A percentile compares a stretch with the other conserved stretches of the same genome.
phyloP scores from a whole-genome alignment of 1,140 invertebrate species.

The Tigriopus japonicus region DNA sequence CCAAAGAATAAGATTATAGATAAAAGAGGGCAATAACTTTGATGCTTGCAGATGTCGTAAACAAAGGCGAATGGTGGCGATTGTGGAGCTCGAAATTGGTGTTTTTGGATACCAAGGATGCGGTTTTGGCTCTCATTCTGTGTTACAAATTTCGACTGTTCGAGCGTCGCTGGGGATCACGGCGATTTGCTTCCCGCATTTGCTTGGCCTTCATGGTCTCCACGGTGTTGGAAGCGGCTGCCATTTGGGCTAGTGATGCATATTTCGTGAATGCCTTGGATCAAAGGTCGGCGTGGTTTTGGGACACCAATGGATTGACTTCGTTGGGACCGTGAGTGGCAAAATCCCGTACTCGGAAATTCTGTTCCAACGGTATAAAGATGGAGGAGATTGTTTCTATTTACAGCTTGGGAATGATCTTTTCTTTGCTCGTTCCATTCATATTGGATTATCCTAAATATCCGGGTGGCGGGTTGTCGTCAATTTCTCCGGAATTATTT shows the following conservation, averaged over 20 bases:
- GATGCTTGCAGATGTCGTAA: background rate
- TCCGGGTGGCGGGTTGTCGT: no score
- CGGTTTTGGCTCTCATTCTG: background rate
- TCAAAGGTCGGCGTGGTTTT: background rate
- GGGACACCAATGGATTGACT: background rate
- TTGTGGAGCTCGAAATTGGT: background rate
- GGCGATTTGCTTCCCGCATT: background rate
- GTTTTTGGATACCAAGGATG: background rate
- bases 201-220: background rate
- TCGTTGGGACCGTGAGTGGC: background rate
- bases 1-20: no score
- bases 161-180: background rate
- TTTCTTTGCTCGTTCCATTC: no score
- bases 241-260: background rate
- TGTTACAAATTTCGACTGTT: background rate
- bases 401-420: no score
- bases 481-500: no score
- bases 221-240: background rate
- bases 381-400: no score
- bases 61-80: background rate
- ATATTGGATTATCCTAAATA: no score
- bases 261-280: no score
- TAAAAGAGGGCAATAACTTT: no score
- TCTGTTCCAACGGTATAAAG: no score
- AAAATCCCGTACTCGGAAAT: no score